Evolutionary conservation across 1,140 invertebrate species (phyloP).

Genomic region (Drosophila triauraria): DNA sequence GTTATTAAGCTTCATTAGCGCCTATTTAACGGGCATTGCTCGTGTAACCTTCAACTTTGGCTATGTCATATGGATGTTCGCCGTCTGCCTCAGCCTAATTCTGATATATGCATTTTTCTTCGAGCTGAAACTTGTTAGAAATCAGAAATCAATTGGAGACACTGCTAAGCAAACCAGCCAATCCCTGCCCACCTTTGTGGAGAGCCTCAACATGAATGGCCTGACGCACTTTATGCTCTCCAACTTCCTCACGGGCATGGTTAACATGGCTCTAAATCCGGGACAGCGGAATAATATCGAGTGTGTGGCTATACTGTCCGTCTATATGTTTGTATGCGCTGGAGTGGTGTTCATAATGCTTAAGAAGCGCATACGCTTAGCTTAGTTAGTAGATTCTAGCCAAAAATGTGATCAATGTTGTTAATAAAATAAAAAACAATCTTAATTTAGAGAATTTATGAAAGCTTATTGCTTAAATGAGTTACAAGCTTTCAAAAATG

Average conservation of each 20-base stretch:
- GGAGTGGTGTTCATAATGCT: conserved; percentile 52
- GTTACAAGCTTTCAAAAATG: not conserved
- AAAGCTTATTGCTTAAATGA: conserved; percentile 3
- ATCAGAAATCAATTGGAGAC: conserved; percentile 1
- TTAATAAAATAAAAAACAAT: not conserved
- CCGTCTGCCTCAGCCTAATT: conserved; percentile 24
- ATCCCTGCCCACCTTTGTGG: conserved; percentile 42
- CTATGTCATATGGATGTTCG: conserved; percentile 51
- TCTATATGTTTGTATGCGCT: conserved; percentile 54
- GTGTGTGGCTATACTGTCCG: conserved; percentile 47
- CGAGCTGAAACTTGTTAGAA: conserved; percentile 36
- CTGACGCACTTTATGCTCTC: conserved; percentile 62
- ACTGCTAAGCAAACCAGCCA: not conserved
- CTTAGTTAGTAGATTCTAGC: conserved; percentile 25
- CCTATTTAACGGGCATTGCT: conserved; percentile 43
- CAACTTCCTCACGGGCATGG: conserved; percentile 67
- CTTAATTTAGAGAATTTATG: not conserved
- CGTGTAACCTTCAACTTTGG: conserved; percentile 66
- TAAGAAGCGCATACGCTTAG: conserved; percentile 58
- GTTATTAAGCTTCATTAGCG: conserved; percentile 25
- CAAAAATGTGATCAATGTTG: conserved; percentile 19
- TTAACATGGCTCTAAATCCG: conserved; percentile 63
- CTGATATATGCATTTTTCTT: conserved; percentile 54
- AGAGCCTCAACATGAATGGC: conserved; percentile 67
- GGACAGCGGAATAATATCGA: conserved; percentile 19